Base-by-base conservation (phyloP, 1,140 invertebrate species). In the Heliothis virescens region DNA sequence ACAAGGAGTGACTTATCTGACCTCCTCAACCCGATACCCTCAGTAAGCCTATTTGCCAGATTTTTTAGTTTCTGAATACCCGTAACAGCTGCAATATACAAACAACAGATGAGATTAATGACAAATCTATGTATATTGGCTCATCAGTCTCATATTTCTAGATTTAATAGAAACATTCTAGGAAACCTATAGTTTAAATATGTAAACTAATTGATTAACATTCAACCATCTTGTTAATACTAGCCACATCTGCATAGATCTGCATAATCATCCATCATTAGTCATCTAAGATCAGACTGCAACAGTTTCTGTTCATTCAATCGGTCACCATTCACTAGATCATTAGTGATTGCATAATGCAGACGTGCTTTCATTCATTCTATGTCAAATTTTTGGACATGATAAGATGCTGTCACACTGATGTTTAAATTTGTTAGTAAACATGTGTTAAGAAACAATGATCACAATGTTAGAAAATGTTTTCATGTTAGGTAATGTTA, bases 181-280 rank as follows among this genome's bases (percentile, higher is more conserved):
- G 34, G 34, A 41, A 41, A 41, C 5, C 0, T 9, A 41, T 41
- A 41, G 1, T 41, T 41, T 41, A 9, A 41, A 41, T 7, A 41
- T 41, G 34, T 41, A 41, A 41, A 41, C 34, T 41, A 41, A 41
- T 41, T 41, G 34, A 41, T 41, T 41, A 41, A 41, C 34, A 34
- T 34, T 26, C 26, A 62, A 15, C 34, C 29, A 63, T 41, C 60
- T 7, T 34, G 29, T n/a, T 41, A 63, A 63, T 63, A 9, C 34
- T 16, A 18, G 48, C 7, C 41, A 67, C 41, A 41, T n/a, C n/a
- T 67, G 18, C 63, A 67, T 67, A 67, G 21, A 41, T n/a, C n/a
- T 67, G 18, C 63, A 67, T 67, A 67, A 48, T 67, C 21, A 26
- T 16, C 9, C 16, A 48, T 48, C 41, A 67, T 67, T 48, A 12